Evolutionary conservation across 2,888 invertebrate species (phyloP).

Genomic region (Nineta flava): DNA sequence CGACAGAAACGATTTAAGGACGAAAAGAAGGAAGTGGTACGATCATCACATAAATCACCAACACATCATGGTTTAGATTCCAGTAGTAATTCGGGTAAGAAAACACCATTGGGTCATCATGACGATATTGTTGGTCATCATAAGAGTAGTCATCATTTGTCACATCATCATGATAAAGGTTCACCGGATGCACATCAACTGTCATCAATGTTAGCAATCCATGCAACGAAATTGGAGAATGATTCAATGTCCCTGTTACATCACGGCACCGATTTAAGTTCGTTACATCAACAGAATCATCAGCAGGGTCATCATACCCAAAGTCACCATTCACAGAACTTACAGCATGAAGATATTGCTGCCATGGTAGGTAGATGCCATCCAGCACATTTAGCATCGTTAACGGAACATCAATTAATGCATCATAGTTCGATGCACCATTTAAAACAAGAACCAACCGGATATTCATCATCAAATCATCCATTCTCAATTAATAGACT

Average conservation of each 20-base stretch:
- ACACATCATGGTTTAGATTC: conserved; percentile 31
- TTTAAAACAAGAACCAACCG: conserved; percentile 62
- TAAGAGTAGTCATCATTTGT: conserved; percentile 20
- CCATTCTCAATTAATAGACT: conserved; percentile 91
- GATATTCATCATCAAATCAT: conserved; percentile 70
- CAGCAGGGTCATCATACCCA: conserved; percentile 27
- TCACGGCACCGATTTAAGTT: conserved; percentile 24
- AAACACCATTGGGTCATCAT: conserved; percentile 37
- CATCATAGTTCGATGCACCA: conserved; percentile 35
- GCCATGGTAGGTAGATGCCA: conserved; percentile 49
- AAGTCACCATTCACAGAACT: conserved; percentile 28
- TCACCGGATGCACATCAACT: conserved; percentile 32
- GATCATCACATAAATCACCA: conserved; percentile 54
- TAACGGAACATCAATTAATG: conserved; percentile 28
- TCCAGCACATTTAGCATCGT: conserved; percentile 30
- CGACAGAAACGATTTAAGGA: conserved; percentile 98
- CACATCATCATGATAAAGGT: conserved; percentile 26
- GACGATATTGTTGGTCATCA: conserved; percentile 34
- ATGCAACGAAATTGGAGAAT: conserved; percentile 33
- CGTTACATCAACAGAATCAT: conserved; percentile 36
- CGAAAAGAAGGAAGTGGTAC: conserved; percentile 79
- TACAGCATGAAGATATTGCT: conserved; percentile 41
- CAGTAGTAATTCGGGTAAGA: conserved; percentile 38
- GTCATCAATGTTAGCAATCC: conserved; percentile 27
- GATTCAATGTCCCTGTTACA: conserved; percentile 61